Evolutionary conservation across 2,113 vertebrate species (phyloP).

Genomic region (Castor canadensis): DNA sequence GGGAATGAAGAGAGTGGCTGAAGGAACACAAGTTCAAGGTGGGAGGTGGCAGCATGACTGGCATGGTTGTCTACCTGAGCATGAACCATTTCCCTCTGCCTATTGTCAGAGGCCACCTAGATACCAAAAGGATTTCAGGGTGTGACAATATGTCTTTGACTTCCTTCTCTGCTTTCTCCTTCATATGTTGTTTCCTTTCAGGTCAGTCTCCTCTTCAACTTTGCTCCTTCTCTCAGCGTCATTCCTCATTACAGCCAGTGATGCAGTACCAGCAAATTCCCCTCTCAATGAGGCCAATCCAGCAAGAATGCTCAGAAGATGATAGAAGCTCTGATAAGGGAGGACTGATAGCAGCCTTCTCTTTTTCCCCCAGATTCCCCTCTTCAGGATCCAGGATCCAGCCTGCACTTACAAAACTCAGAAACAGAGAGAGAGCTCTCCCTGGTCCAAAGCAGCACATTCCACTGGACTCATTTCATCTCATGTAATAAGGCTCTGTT

Average conservation of each 20-base stretch:
- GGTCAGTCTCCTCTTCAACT: background rate
- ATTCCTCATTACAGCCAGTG: background rate
- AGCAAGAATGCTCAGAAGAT: background rate
- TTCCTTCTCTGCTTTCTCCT: background rate
- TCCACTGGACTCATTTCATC: background rate
- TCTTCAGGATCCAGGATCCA: background rate
- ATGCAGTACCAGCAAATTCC: background rate
- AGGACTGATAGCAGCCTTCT: background rate
- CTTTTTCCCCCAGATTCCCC: background rate
- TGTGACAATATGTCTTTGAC: background rate
- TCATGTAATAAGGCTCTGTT: slow-evolving; percentile 61
- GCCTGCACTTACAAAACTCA: background rate
- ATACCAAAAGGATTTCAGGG: background rate
- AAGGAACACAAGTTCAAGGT: slow-evolving; percentile 21
- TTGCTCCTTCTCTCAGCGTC: background rate
- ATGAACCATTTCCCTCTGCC: background rate
- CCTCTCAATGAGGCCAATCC: background rate
- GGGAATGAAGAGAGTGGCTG: background rate
- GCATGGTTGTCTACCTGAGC: background rate
- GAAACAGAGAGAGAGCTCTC: background rate
- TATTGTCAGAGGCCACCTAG: background rate
- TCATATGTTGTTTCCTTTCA: background rate
- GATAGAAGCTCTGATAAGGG: background rate
- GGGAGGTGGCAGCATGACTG: background rate
- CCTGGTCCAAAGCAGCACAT: background rate